phyloP scores from a whole-genome alignment of 2,797 vertebrate genomes.

The Agapornis canus region DNA sequence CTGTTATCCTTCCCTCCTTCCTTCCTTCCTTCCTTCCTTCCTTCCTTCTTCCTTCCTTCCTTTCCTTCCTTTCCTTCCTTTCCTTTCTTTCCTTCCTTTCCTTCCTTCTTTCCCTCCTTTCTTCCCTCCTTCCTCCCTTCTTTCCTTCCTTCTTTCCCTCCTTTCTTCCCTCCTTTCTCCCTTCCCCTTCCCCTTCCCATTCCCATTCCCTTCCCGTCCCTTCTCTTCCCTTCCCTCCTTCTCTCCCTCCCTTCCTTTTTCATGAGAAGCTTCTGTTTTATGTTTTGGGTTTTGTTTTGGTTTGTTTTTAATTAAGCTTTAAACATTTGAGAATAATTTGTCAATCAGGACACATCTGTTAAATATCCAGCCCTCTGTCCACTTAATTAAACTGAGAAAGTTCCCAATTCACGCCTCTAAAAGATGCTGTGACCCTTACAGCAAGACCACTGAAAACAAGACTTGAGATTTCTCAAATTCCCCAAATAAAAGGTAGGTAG shows the following conservation, averaged over 20 bases:
- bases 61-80: not conserved
- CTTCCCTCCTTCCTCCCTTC: not conserved
- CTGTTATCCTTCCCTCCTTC: not conserved
- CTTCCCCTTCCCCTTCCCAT: not conserved
- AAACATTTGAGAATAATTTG: not conserved
- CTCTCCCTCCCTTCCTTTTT: not conserved
- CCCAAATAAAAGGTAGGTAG: not conserved
- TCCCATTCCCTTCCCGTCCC: too few relatives aligned
- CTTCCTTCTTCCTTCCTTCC: not conserved
- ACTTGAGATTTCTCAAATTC: not conserved
- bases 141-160: not conserved
- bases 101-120: not conserved
- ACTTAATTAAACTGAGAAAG: not conserved
- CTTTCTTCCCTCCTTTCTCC: not conserved
- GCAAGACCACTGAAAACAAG: not conserved
- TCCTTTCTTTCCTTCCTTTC: too few relatives aligned
- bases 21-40: not conserved
- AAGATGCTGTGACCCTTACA: not conserved
- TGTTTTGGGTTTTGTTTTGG: not conserved
- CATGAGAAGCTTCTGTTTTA: not conserved
- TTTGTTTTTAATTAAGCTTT: not conserved
- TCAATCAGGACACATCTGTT: not conserved
- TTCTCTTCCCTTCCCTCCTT: not conserved
- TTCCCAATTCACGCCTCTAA: not conserved
- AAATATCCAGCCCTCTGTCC: not conserved